Evolutionary conservation across 2,797 vertebrate species (phyloP).

Genomic region (Lepus townsendii): DNA sequence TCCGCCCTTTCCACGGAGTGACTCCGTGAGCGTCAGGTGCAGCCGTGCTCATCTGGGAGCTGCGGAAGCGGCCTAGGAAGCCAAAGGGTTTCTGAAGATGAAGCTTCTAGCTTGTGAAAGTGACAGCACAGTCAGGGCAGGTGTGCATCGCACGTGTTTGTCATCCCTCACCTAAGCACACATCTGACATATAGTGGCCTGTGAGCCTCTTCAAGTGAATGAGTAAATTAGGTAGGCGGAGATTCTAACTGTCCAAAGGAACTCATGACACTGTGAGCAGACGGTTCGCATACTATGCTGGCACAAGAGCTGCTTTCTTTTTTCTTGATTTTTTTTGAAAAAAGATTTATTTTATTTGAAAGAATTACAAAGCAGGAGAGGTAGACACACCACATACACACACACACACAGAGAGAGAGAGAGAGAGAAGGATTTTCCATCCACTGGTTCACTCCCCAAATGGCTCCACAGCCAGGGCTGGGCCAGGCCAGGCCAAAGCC

Average conservation of each 20-base stretch:
- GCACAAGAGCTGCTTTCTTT: rapidly evolving
- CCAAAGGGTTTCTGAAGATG: rapidly evolving
- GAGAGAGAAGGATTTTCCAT: no score
- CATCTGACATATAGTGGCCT: neutral
- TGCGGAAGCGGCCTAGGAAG: neutral
- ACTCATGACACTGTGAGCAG: rapidly evolving
- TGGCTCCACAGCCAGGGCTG: no score
- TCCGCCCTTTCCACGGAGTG: neutral
- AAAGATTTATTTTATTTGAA: no score
- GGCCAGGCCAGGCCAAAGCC: no score
- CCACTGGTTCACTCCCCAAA: no score
- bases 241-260: neutral
- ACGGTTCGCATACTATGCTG: rapidly evolving
- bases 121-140: rapidly evolving
- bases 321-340: no score
- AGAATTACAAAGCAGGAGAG: no score
- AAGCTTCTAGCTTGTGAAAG: rapidly evolving
- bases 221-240: neutral
- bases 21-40: neutral
- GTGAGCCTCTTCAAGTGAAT: neutral
- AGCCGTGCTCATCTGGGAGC: rapidly evolving
- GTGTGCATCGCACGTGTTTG: rapidly evolving
- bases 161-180: neutral
- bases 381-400: no score
- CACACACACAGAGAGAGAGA: no score